These are phyloP conservation scores for Tyrophagus putrescentiae DNA, from an alignment of 1,140 invertebrate species.

Conservation along the genomic window DNA sequence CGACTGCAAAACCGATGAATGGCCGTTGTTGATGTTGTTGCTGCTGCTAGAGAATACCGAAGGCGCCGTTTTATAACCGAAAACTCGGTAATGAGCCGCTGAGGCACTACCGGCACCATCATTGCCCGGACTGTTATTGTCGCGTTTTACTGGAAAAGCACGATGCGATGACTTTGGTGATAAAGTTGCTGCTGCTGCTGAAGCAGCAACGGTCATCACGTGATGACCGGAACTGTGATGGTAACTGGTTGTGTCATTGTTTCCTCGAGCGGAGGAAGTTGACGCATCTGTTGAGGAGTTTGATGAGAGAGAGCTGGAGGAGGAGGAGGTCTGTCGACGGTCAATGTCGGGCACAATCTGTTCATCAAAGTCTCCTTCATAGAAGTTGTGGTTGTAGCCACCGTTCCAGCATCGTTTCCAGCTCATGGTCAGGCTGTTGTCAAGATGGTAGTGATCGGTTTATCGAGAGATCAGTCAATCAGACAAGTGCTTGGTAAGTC, in stretches of 20 bases:
- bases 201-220: too few relatives aligned
- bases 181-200: not conserved
- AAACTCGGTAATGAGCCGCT: too few relatives aligned
- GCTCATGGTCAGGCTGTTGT: not conserved
- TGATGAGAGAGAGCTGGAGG: not conserved
- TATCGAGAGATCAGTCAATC: not conserved
- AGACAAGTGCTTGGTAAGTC: not conserved
- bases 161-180: not conserved
- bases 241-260: too few relatives aligned
- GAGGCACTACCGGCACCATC: too few relatives aligned
- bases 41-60: too few relatives aligned
- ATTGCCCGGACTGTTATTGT: too few relatives aligned
- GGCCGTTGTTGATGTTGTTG: too few relatives aligned
- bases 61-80: too few relatives aligned
- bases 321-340: not conserved
- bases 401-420: constrained; percentile 10
- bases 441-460: not conserved
- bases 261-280: not conserved
- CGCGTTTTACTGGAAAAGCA: too few relatives aligned
- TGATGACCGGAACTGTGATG: not conserved
- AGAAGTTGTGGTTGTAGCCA: not conserved
- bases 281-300: not conserved
- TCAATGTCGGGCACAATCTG: constrained; percentile 14
- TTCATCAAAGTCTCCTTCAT: not conserved
- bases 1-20: too few relatives aligned